Evolutionary conservation across 2,113 vertebrate species (phyloP), one percentile per base, ranked within the genome.

Genomic region (Balaeniceps rex): DNA sequence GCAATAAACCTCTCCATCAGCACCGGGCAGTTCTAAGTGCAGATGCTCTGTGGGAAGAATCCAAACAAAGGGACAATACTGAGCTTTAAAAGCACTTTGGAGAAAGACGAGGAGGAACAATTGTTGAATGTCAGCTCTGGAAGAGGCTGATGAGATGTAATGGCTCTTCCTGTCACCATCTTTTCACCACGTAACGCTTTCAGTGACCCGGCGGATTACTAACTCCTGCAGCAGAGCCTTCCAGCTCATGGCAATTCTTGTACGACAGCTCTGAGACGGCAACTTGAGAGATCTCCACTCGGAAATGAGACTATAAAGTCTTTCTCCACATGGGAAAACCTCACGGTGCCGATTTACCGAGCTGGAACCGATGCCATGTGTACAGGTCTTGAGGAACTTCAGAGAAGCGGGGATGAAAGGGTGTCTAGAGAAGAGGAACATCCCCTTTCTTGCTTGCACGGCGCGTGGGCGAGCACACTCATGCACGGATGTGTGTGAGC

Each of bases 381-480:
- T 13, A 24, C 22, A 31, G 22, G 14, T 16, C 40, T 29, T 12
- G 36, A 83, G 33, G 54, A 57, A 25, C 28, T 21, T n/a, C 31
- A 33, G 75, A 6, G 31, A 25, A 36, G 72, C 2, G 6, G 60
- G 63, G 47, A 18, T 6, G 82, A 69, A 61, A 38, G 54, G 19
- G 52, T 23, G 47, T 4, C 5, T 0, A 7, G 36, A 10, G 52
- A 66, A 36, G 26, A 34, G 0, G 10, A 47, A 17, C 1, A 1
- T 42, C 36, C 57, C 86, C 15, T 80, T 74, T 12, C 76, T 4
- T 4, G 33, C 68, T 14, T 19, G 55, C 34, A 7, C 7, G 11
- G 72, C 40, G 18, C 1, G 4, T 14, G 76, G 83, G 66, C 0
- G 57, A 91, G 91, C 83, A 79, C 77, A 63, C 22, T 61, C 40